Conservation (phyloP, 2,888 invertebrate genomes). For the Anodontia alba region DNA sequence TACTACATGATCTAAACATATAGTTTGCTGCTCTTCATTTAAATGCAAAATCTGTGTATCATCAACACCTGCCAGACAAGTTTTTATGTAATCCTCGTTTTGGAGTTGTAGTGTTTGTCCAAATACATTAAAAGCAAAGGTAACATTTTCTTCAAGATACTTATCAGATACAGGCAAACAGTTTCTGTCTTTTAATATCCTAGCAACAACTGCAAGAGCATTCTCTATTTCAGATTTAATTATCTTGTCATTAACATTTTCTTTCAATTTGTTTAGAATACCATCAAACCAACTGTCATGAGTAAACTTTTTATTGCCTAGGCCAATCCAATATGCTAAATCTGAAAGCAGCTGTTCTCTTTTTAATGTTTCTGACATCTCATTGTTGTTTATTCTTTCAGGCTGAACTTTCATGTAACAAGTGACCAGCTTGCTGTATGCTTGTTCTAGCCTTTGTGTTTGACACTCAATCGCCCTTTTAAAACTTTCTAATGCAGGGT, state of each 20-base stretch:
- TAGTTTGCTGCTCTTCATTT: neutral
- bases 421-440: neutral
- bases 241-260: neutral
- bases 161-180: neutral
- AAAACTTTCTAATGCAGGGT: neutral
- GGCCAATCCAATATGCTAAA: neutral
- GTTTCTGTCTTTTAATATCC: neutral
- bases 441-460: neutral
- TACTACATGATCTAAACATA: neutral
- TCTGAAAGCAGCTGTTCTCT: neutral
- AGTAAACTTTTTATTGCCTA: neutral
- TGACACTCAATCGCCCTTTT: slow-evolving; percentile 7
- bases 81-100: neutral
- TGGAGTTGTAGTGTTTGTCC: neutral
- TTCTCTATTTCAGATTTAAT: neutral
- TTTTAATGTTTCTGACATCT: neutral
- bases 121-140: neutral
- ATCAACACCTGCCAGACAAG: neutral
- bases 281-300: neutral
- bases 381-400: neutral
- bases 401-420: neutral
- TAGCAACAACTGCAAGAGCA: neutral
- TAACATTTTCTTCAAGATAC: neutral
- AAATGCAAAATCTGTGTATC: neutral
- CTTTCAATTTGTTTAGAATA: neutral